Base-by-base conservation (phyloP, 1,140 invertebrate species). In the Varroa destructor region DNA sequence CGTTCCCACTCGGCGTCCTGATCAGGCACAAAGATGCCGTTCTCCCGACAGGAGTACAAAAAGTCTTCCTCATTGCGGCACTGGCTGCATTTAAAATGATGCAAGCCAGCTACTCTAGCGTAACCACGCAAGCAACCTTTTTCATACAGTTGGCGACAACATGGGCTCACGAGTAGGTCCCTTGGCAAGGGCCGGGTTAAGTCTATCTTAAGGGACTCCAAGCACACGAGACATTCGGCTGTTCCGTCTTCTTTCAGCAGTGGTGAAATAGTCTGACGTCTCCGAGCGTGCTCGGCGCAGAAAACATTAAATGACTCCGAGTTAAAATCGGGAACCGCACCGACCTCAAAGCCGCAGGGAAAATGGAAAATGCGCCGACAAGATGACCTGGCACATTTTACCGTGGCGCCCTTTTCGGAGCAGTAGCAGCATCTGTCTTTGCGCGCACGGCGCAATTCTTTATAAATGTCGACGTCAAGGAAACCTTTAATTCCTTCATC, bases 1-100 rank as follows among this genome's bases (percentile, higher is more conserved):
- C 40, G 61, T 37, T 67, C 61, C 61, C 61, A 67, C 12, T 40
- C 61, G 61, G 61, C 61, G 61, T 67, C 61, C 46, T 67, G 61
- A 67, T 67, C 61, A 14, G 61, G 61, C 3, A 67, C 61, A 8
- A 43, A 67, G 14, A 67, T 67, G 40, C 61, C 61, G 37, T 37
- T 67, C 8, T 46, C 1, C 37, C 46, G 61, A 40, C 61, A 67
- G 12, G 40, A 10, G 46, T n/a, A 40, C 1, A 67, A 12, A 8
- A 67, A 67, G 40, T 40, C 46, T 8, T 40, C 36, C 10, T 67
- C 61, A 37, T 67, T 46, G 10, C 61, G 61, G 46, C 61, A 67
- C 40, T 43, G 46, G 2, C 40, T 40, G 46, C 61, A 67, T 37
- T 46, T 40, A 40, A 36, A 67, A 8, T 67, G 61, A 40, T 67